phyloP scores from a whole-genome alignment of 2,113 vertebrate species.

The Pardalotus punctatus region DNA sequence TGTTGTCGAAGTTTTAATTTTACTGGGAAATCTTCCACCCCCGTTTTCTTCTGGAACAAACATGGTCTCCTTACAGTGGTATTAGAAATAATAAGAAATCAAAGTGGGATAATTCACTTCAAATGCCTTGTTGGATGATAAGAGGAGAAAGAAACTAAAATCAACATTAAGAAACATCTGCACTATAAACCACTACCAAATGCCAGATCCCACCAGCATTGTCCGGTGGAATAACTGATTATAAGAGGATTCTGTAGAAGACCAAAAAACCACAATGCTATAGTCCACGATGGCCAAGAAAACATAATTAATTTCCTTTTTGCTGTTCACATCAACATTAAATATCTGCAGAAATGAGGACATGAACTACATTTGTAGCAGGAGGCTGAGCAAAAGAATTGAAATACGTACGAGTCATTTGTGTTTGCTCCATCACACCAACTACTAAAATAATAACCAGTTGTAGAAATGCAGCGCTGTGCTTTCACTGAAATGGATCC shows the following conservation, averaged over 20 bases:
- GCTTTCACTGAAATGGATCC: not conserved
- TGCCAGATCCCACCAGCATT: not conserved
- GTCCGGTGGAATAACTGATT: not conserved
- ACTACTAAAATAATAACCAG: not conserved
- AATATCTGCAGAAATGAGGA: not conserved
- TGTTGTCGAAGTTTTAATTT: not conserved
- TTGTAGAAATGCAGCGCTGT: not conserved
- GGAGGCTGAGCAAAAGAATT: not conserved
- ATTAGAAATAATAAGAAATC: not conserved
- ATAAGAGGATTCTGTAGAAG: not conserved
- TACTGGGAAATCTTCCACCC: not conserved
- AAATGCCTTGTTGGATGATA: not conserved
- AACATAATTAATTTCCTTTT: not conserved
- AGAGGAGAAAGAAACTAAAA: not conserved
- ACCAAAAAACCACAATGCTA: not conserved
- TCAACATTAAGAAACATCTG: not conserved
- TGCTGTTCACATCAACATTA: not conserved
- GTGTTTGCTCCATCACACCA: not conserved
- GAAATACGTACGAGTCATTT: not conserved
- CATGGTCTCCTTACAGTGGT: not conserved
- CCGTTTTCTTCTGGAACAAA: not conserved
- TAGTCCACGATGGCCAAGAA: not conserved
- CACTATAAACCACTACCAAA: not conserved
- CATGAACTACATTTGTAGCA: not conserved
- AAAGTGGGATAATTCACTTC: not conserved